A percentile compares a stretch with the other conserved stretches of the same genome.
Conservation (phyloP, 2,797 vertebrate species). For the Fringilla coelebs region DNA sequence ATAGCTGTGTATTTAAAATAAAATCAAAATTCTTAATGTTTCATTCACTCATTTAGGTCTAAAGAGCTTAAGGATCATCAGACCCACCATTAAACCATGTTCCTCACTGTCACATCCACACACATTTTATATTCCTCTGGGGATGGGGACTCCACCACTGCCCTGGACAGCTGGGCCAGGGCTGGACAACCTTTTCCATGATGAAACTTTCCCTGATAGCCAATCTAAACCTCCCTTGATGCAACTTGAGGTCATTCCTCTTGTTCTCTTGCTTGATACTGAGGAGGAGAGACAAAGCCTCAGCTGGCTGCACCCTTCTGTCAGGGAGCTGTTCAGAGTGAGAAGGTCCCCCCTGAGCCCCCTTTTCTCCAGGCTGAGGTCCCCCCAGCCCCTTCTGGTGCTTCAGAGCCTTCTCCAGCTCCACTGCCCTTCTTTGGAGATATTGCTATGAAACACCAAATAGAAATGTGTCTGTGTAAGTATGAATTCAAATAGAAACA, state of each 20-base stretch:
- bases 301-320: rapidly evolving
- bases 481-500: not conserved
- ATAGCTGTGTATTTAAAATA: not conserved
- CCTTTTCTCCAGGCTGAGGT: not conserved
- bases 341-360: not conserved
- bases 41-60: too few species aligned
- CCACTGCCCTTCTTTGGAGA: not conserved
- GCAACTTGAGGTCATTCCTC: not conserved
- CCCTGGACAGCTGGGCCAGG: not conserved
- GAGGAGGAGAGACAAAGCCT: not conserved
- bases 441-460: not conserved
- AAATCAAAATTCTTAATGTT: not conserved
- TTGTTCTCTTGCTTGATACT: not conserved
- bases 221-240: not conserved
- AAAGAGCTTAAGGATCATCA: not conserved
- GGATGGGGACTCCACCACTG: not conserved
- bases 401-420: not conserved
- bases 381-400: not conserved
- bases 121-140: not conserved
- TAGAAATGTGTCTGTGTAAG: rapidly evolving
- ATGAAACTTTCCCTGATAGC: not conserved
- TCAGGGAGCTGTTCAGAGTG: not conserved
- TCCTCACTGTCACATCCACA: not conserved
- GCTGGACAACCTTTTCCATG: not conserved
- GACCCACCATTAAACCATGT: not conserved